Percentiles rank a stretch among this genome's conserved stretches.
Evolutionary conservation across 2,888 invertebrate species (phyloP).

Genomic region (Criorhina ranunculi): DNA sequence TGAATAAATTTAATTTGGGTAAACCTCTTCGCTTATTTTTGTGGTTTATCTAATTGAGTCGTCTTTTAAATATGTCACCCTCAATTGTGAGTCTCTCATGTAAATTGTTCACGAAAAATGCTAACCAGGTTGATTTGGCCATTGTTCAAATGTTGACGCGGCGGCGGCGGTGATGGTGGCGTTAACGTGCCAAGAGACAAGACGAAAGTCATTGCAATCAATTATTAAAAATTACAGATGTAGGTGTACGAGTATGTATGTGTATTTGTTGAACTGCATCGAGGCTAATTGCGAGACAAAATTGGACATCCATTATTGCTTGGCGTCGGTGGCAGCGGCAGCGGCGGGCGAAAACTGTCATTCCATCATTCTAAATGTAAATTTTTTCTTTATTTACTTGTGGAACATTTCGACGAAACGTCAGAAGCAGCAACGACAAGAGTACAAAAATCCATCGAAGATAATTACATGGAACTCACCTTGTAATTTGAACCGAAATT

Average conservation of each 20-base stretch:
- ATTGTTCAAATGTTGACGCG: conserved; percentile 71
- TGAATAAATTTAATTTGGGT: conserved; percentile 84
- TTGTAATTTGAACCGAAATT: conserved; percentile 83
- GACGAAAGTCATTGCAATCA: conserved; percentile 63
- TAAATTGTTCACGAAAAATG: conserved; percentile 67
- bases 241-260: not conserved
- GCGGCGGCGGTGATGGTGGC: not conserved
- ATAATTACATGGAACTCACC: conserved; percentile 80
- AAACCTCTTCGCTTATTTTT: conserved; percentile 82
- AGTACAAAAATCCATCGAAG: conserved; percentile 64
- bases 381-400: conserved; percentile 56
- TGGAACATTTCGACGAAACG: conserved; percentile 64
- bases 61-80: conserved; percentile 82
- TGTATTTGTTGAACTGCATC: conserved; percentile 56
- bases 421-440: conserved; percentile 69
- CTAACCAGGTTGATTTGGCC: conserved; percentile 75
- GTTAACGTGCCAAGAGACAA: conserved; percentile 59
- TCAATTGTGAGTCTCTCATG: conserved; percentile 57
- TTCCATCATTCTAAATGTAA: conserved; percentile 77
- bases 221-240: conserved; percentile 70
- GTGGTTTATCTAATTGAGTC: conserved; percentile 85
- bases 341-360: conserved; percentile 69
- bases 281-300: conserved; percentile 71
- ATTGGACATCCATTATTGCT: conserved; percentile 70
- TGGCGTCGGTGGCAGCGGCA: conserved; percentile 60